These are phyloP conservation scores for Caenorhabditis japonica DNA, from an alignment of 2,888 invertebrate genomes.

Conservation along the genomic window DNA sequence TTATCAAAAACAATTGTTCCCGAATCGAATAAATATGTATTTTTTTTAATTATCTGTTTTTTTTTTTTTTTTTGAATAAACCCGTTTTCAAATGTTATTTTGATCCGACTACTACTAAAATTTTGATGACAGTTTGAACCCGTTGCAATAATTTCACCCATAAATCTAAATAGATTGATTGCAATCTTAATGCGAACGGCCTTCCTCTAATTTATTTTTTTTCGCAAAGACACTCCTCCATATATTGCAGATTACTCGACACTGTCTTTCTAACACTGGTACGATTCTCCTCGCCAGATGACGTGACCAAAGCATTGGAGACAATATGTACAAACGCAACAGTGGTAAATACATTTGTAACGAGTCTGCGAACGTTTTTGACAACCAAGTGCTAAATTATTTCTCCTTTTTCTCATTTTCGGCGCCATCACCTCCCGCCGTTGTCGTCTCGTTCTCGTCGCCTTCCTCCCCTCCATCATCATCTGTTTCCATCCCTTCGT, in stretches of 20 bases:
- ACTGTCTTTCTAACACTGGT: conserved; percentile 55
- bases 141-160: no score
- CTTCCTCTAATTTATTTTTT: no score
- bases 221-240: no score
- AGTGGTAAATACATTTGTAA: conserved; percentile 44
- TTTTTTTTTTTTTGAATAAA: no score
- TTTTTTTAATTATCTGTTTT: no score
- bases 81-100: no score
- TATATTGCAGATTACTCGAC: conserved; percentile 53
- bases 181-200: conserved; percentile 5
- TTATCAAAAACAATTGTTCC: no score
- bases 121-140: no score
- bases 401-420: conserved; percentile 23
- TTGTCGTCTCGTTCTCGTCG: conserved; percentile 7
- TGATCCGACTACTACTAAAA: no score
- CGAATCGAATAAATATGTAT: no score
- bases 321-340: conserved; percentile 47
- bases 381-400: conserved; percentile 39
- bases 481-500: conserved; percentile 36
- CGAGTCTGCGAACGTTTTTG: conserved; percentile 34
- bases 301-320: conserved; percentile 51
- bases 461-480: conserved; percentile 21
- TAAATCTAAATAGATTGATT: no score
- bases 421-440: no score
- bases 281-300: conserved; percentile 52